A percentile compares a stretch with the other conserved stretches of the same genome.
Evolutionary conservation across 2,888 invertebrate species (phyloP).

Genomic region (Aleiodes testaceus): DNA sequence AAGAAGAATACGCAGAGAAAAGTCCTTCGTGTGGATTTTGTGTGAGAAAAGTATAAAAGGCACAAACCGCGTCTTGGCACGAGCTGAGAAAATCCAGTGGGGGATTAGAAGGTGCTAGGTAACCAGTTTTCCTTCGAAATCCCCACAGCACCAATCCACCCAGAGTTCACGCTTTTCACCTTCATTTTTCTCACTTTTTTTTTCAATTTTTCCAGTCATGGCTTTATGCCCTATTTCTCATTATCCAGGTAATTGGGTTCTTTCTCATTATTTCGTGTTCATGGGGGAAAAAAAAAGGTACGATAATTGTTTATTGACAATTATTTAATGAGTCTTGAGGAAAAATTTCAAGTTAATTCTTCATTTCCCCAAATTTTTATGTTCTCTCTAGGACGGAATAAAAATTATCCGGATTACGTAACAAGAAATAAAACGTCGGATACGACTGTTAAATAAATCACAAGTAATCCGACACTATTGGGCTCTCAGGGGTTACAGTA

Average conservation of each 20-base stretch:
- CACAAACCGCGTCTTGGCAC: slow-evolving; percentile 39
- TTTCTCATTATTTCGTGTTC: slow-evolving; percentile 5
- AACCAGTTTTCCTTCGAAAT: slow-evolving; percentile 40
- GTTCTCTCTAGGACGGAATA: neutral
- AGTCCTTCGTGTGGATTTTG: slow-evolving; percentile 29
- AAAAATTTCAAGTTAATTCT: too few relatives aligned
- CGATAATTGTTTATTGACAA: neutral
- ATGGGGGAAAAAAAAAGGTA: slow-evolving; percentile 7
- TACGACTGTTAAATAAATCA: slow-evolving; percentile 53
- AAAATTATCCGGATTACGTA: slow-evolving; percentile 31
- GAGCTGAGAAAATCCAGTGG: slow-evolving; percentile 40
- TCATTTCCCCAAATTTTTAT: too few relatives aligned
- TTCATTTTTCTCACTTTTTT: neutral
- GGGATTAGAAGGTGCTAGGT: slow-evolving; percentile 42
- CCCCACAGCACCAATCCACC: slow-evolving; percentile 38
- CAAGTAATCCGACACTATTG: slow-evolving; percentile 50
- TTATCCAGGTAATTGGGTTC: slow-evolving; percentile 18
- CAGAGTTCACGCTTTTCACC: slow-evolving; percentile 37
- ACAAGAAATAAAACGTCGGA: slow-evolving; percentile 35
- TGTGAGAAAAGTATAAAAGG: slow-evolving; percentile 32
- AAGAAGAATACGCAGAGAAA: slow-evolving; percentile 14
- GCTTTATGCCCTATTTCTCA: neutral
- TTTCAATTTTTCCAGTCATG: slow-evolving; percentile 1
- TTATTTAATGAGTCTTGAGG: too few relatives aligned
- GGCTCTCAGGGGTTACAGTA: slow-evolving; percentile 12